These are phyloP conservation scores for Istiophorus platypterus DNA, from an alignment of 2,113 vertebrate species.

Conservation along the genomic window DNA sequence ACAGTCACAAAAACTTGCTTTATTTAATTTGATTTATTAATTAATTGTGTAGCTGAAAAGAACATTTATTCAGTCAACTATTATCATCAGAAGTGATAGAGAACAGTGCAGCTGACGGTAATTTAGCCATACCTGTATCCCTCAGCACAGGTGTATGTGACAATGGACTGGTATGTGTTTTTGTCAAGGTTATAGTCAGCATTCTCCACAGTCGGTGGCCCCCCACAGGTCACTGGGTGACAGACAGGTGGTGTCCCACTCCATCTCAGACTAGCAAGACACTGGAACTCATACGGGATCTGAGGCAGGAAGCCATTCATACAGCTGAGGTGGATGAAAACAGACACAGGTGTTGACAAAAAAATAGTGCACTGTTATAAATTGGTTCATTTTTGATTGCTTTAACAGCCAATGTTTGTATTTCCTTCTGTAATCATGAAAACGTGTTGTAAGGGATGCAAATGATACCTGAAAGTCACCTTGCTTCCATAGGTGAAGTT, in stretches of 20 bases:
- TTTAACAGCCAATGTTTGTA: not conserved
- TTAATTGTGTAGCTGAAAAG: too few species aligned
- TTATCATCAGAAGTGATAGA: not conserved
- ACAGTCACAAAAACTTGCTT: too few species aligned
- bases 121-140: constrained; percentile 93
- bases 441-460: constrained; percentile 56
- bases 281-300: constrained; percentile 88
- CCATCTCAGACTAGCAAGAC: constrained; percentile 90
- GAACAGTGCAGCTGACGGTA: not conserved
- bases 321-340: constrained; percentile 85
- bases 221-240: constrained; percentile 89
- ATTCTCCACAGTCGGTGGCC: constrained; percentile 84
- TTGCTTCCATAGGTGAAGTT: constrained; percentile 93
- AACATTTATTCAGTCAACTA: not conserved
- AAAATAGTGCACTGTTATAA: not conserved
- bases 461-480: constrained; percentile 92
- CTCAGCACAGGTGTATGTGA: constrained; percentile 87
- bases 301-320: constrained; percentile 88
- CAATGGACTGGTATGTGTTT: constrained; percentile 88
- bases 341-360: not conserved
- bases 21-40: too few species aligned
- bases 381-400: not conserved
- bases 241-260: constrained; percentile 87
- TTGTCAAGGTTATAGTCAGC: constrained; percentile 86
- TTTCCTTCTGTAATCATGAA: not conserved